A percentile compares a stretch with the other conserved stretches of the same genome.
These are phyloP conservation scores for Amphilophus citrinellus DNA, from an alignment of 2,113 vertebrate species.

Conservation along the genomic window DNA sequence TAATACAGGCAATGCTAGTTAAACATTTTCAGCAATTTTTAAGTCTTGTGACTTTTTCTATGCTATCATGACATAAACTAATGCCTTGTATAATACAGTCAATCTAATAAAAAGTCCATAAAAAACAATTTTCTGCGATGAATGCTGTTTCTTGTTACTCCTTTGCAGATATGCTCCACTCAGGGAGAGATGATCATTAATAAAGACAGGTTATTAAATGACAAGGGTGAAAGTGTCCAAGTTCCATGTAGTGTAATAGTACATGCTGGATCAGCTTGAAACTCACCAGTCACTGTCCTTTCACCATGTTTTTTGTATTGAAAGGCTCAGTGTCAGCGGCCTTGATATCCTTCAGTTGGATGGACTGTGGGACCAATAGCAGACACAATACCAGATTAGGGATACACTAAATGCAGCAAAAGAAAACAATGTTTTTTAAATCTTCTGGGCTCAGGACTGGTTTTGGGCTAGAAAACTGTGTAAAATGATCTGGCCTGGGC, in stretches of 20 bases:
- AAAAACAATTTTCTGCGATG: neutral
- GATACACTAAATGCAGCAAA: neutral
- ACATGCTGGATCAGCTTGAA: neutral
- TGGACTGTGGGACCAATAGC: constrained; percentile 38
- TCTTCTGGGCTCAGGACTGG: neutral
- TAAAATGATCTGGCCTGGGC: neutral
- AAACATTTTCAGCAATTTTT: neutral
- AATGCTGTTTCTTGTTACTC: neutral
- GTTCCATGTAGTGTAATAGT: neutral
- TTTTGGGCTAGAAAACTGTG: neutral
- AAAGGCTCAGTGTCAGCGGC: constrained; percentile 33
- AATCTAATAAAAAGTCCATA: constrained; percentile 4
- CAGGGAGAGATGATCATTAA: neutral
- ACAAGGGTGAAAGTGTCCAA: neutral
- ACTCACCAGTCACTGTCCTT: constrained; percentile 38
- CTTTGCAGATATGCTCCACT: constrained; percentile 1
- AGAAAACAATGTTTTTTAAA: neutral
- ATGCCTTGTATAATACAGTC: neutral
- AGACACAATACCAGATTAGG: constrained; percentile 16
- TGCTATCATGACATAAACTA: neutral
- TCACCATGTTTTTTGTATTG: constrained; percentile 15
- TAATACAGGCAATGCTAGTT: neutral
- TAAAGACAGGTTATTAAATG: constrained; percentile 6
- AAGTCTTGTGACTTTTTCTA: neutral
- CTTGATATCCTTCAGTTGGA: constrained; percentile 35